Percentiles rank a stretch among this genome's conserved stretches.
Conservation (phyloP, 1,140 invertebrate species). For the Drosophila seguyi region DNA sequence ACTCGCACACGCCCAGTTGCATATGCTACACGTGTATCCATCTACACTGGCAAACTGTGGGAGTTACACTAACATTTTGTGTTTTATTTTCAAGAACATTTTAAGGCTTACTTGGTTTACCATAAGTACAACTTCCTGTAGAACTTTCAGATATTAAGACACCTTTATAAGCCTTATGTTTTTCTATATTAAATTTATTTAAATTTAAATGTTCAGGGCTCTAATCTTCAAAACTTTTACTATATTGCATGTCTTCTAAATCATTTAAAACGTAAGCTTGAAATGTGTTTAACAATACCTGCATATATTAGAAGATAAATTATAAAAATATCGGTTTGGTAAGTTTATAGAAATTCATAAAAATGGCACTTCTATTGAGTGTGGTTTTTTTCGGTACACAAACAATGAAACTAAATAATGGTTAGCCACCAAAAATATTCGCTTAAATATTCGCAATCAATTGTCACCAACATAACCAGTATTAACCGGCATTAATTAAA, state of each 20-base stretch:
- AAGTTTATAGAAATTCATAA: background rate
- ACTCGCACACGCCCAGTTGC: slow-evolving; percentile 18
- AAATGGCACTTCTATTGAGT: background rate
- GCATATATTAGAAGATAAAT: no score
- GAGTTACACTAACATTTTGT: no score
- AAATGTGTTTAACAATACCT: background rate
- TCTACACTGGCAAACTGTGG: slow-evolving; percentile 10
- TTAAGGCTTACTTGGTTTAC: no score
- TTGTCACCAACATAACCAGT: slow-evolving; percentile 3
- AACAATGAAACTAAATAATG: slow-evolving; percentile 12
- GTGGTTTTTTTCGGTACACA: background rate
- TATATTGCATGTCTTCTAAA: background rate
- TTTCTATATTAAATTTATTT: no score
- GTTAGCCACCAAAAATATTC: background rate
- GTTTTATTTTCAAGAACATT: background rate
- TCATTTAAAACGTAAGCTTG: background rate
- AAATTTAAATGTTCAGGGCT: background rate
- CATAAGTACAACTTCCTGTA: background rate
- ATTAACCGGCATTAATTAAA: background rate
- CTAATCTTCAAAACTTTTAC: background rate
- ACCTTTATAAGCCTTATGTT: no score
- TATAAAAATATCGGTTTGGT: no score
- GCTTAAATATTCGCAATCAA: slow-evolving; percentile 9
- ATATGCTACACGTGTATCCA: slow-evolving; percentile 36
- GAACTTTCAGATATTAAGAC: no score